These are phyloP conservation scores for Lasioglossum lativentre DNA, from an alignment of 2,888 invertebrate species.

Conservation along the genomic window DNA sequence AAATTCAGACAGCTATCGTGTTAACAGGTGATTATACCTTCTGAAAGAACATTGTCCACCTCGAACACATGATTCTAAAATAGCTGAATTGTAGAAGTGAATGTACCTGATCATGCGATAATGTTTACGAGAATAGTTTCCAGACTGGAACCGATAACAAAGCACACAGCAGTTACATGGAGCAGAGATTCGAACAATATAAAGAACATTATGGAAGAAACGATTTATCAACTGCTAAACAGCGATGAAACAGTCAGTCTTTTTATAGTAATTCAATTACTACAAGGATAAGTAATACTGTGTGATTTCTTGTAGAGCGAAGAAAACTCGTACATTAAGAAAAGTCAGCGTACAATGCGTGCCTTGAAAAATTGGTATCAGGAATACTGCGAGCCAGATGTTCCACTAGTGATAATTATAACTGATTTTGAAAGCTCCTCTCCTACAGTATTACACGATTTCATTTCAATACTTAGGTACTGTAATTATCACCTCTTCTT, in stretches of 20 bases:
- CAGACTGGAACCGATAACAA: slow-evolving; percentile 88
- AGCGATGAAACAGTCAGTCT: slow-evolving; percentile 78
- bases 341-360: slow-evolving; percentile 89
- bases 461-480: slow-evolving; percentile 92
- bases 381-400: slow-evolving; percentile 71
- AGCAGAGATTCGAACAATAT: slow-evolving; percentile 91
- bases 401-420: slow-evolving; percentile 90
- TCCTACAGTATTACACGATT: slow-evolving; percentile 90
- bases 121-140: slow-evolving; percentile 90
- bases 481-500: slow-evolving; percentile 4
- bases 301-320: slow-evolving; percentile 69
- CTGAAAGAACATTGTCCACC: background rate
- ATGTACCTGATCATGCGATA: slow-evolving; percentile 94
- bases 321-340: slow-evolving; percentile 85
- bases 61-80: background rate
- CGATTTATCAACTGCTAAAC: slow-evolving; percentile 90
- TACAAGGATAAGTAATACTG: background rate
- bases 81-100: slow-evolving; percentile 87
- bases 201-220: slow-evolving; percentile 90
- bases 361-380: slow-evolving; percentile 88
- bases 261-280: background rate
- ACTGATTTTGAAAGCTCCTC: slow-evolving; percentile 95
- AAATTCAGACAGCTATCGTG: slow-evolving; percentile 87
- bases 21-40: slow-evolving; percentile 85
- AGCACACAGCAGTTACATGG: slow-evolving; percentile 90